Base-by-base conservation (phyloP, 1,140 invertebrate species). In the Lasaia peninsularis region DNA sequence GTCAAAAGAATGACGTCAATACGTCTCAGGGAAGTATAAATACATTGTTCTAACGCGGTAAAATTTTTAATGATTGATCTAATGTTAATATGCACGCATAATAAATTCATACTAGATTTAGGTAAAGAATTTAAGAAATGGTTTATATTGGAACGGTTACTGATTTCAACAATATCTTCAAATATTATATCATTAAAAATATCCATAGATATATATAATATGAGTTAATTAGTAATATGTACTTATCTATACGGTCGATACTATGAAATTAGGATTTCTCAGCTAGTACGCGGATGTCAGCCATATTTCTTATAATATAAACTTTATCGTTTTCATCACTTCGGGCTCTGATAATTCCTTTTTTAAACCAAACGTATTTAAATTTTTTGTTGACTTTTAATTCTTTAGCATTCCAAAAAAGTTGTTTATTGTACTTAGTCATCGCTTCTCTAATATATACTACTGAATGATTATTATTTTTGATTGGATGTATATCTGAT, bases 291-390 rank as follows among this genome's bases (percentile, higher is more conserved):
- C 14, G 31, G 24, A 56, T 10, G 31, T 62, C 56, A 16, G 49
- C 32, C 31, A 62, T 8, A 31, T 28, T 48, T 40, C 58, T 40
- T 49, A 60, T n/a, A 11, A 31, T 34, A 18, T 53, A 35, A 5
- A 50, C 34, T 50, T 60, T 53, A 9, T 14, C 16, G 9, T 49
- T 32, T 11, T 60, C 58, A 11, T 48, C 31, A 11, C 53, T 37
- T 1, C 52, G 37, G 3, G 31, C 52, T 34, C 35, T 48, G 0
- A 60, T 24, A 9, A 33, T 10, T 50, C 51, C 56, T 6, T 58
- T 62, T 49, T 54, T 62, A n/a, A 62, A 58, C 60, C 60, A 58
- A 16, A 58, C 52, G 12, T 58, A 58, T n/a, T 62, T 62, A 24
- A 21, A 58, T 24, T 53, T 56, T 32, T 40, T 35, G 1, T 54